Base-by-base conservation (phyloP, 2,888 invertebrate genomes). In the Parapristionchus giblindavisi region DNA sequence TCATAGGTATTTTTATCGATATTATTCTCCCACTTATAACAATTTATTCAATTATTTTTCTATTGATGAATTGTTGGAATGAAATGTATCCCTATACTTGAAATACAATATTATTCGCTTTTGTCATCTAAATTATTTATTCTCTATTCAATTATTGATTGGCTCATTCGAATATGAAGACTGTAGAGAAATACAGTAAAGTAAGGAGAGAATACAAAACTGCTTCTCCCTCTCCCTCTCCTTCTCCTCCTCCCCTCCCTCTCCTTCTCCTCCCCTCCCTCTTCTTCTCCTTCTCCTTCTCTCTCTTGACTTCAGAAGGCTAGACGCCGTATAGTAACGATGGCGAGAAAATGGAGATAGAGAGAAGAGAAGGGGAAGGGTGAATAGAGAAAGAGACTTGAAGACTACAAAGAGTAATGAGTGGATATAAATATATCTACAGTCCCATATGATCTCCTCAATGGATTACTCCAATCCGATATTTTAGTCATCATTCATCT, bases 351-450 rank as follows among this genome's bases (percentile, higher is more conserved):
- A 21, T 11, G 21, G 48, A 21, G 11, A 48, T 48, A 48, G 48
- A 52, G 68, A 32, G 48, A 32, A 17, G 32, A 66, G 43, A 32
- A 66, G 54, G 48, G 38, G 51, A 51, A 32, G 43, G 32, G 65
- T 36, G 21, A 21, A 21, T 21, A 32, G 34, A 36, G 68, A 38
- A 21, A n/a, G 34, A 32, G 43, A 52, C 51, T 38, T 36, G 21
- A 68, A 66, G 14, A 68, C 34, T 52, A 48, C 51, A 52, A 52
- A 68, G 68, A 68, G 60, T 52, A 52, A 52, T 36, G 36, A 21
- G 32, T 27, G 52, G 52, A 52, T 52, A 48, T 21, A 14, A 48
- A 48, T 48, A 11, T 11, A 14, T 14, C 14, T 48, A 48, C 48
- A n/a, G n/a, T n/a, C n/a, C n/a, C n/a, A n/a, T n/a, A n/a, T n/a